These are phyloP conservation scores for Sinosuthora webbiana DNA, from an alignment of 2,113 vertebrate species.

Conservation along the genomic window DNA sequence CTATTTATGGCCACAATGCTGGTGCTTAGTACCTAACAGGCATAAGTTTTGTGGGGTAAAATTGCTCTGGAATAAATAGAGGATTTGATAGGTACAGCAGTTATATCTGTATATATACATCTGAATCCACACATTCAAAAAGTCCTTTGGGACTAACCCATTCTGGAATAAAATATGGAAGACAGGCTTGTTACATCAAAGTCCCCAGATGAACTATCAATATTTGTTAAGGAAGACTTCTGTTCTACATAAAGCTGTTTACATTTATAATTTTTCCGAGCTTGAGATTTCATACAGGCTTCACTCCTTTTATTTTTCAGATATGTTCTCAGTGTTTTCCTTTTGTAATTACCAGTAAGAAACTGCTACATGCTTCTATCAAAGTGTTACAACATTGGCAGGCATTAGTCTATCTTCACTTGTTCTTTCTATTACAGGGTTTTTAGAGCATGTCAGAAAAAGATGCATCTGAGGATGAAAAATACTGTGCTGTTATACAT, in stretches of 20 bases:
- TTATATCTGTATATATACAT: neutral
- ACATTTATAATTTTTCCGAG: neutral
- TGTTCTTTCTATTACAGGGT: neutral
- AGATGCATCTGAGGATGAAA: neutral
- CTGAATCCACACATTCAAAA: neutral
- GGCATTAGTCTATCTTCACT: neutral
- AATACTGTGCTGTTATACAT: neutral
- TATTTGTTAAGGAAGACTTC: neutral
- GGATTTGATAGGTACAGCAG: neutral
- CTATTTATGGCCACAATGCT: neutral
- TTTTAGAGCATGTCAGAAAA: neutral
- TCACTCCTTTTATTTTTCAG: neutral
- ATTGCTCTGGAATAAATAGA: neutral
- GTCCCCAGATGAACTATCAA: neutral
- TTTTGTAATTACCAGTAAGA: neutral
- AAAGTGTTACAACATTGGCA: neutral
- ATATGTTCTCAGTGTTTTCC: fast-evolving
- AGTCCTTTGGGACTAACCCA: neutral
- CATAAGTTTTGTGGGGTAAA: neutral
- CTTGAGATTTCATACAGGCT: neutral
- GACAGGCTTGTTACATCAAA: neutral
- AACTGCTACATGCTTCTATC: neutral
- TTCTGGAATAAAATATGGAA: neutral
- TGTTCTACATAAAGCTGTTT: neutral
- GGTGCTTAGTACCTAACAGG: neutral